phyloP scores from a whole-genome alignment of 2,888 invertebrate genomes.

The Euplagia quadripunctaria region DNA sequence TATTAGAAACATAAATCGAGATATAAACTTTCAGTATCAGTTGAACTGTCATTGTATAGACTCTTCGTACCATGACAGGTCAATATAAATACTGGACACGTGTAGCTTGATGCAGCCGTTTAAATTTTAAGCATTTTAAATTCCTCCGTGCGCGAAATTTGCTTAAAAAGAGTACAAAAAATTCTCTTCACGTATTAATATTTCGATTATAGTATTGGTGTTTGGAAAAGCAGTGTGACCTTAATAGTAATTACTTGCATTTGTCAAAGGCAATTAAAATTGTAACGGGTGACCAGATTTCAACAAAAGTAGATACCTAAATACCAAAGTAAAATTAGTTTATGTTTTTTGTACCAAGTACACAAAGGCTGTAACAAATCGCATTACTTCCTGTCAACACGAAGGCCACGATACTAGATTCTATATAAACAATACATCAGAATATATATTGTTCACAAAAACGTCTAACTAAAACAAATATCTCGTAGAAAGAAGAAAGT shows the following conservation, averaged over 20 bases:
- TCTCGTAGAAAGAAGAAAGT: background rate
- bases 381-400: conserved; percentile 43
- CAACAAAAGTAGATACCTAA: conserved; percentile 23
- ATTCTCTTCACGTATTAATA: too few species aligned
- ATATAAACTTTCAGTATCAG: too few species aligned
- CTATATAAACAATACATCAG: background rate
- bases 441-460: conserved; percentile 1
- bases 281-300: background rate
- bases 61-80: too few species aligned
- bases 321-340: conserved; percentile 28
- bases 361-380: conserved; percentile 49
- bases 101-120: too few species aligned
- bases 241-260: background rate
- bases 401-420: conserved; percentile 28
- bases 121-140: too few species aligned
- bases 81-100: too few species aligned
- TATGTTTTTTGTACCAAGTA: conserved; percentile 30
- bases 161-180: too few species aligned
- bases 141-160: too few species aligned
- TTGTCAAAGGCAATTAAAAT: background rate
- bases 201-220: background rate
- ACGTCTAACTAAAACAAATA: background rate
- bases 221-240: background rate
- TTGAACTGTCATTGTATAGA: too few species aligned
- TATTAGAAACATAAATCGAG: too few species aligned